A percentile compares a stretch with the other conserved stretches of the same genome.
Conservation (phyloP, 2,113 vertebrate species). For the rabbit (Oryctolagus cuniculus) region DNA sequence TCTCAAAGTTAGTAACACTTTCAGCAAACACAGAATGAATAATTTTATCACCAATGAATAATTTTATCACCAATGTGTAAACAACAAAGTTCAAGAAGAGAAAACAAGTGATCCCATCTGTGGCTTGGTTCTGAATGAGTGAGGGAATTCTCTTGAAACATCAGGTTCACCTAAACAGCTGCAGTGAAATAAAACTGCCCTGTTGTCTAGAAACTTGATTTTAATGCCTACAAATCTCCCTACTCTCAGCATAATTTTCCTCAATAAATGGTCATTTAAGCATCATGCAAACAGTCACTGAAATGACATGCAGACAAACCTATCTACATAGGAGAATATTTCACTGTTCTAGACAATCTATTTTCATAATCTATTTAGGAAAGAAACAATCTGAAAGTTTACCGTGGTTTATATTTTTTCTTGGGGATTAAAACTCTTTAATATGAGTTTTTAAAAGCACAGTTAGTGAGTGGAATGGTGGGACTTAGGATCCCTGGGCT, state of each 20-base stretch:
- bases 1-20: constrained; percentile 35
- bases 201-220: neutral
- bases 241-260: neutral
- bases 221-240: constrained; percentile 15
- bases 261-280: neutral
- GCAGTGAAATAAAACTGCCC: neutral
- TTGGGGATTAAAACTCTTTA: constrained; percentile 28
- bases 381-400: constrained; percentile 59
- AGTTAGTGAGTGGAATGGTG: neutral
- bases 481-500: neutral
- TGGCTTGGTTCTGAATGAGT: neutral
- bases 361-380: constrained; percentile 66
- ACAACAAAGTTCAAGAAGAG: neutral
- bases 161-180: constrained; percentile 43
- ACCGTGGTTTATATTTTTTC: constrained; percentile 4
- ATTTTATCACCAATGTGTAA: constrained; percentile 52
- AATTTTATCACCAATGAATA: constrained; percentile 33
- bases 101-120: constrained; percentile 16
- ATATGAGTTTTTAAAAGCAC: constrained; percentile 53
- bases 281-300: neutral
- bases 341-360: constrained; percentile 73
- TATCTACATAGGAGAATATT: constrained; percentile 27
- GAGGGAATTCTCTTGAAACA: neutral
- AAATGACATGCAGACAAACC: neutral
- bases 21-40: constrained; percentile 46